These are phyloP conservation scores for Irena cyanogastra DNA, from an alignment of 2,113 vertebrate species.

Conservation along the genomic window DNA sequence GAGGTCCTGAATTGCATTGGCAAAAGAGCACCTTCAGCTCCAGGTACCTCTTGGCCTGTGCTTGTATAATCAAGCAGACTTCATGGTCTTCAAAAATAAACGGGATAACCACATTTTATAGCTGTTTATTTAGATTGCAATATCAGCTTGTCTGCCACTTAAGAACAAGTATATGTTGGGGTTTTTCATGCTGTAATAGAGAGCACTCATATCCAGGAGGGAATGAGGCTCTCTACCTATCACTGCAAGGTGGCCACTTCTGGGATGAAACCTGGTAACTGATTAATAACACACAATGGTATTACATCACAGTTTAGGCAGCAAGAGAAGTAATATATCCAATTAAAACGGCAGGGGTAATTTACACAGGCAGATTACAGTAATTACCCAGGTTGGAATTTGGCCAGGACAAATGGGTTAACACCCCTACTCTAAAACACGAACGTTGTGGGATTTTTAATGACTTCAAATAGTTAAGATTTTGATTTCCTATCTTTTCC, in stretches of 20 bases:
- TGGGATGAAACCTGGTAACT: slow-evolving; percentile 46
- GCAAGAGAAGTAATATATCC: slow-evolving; percentile 65
- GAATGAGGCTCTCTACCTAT: not conserved
- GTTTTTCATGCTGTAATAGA: not conserved
- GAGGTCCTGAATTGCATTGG: not conserved
- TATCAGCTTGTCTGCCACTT: not conserved
- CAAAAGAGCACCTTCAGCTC: not conserved
- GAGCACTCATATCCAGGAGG: not conserved
- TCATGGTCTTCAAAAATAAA: not conserved
- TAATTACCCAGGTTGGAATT: slow-evolving; percentile 67
- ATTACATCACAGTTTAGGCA: slow-evolving; percentile 61
- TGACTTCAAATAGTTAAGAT: slow-evolving; percentile 27
- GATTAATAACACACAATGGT: slow-evolving; percentile 63
- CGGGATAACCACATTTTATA: not conserved
- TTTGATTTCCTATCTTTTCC: slow-evolving; percentile 13
- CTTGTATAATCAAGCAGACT: not conserved
- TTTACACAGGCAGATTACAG: slow-evolving; percentile 69
- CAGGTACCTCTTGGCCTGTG: not conserved
- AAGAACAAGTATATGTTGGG: not conserved
- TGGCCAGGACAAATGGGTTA: slow-evolving; percentile 67
- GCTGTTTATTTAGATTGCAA: not conserved
- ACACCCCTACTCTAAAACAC: slow-evolving; percentile 36
- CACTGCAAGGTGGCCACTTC: not conserved
- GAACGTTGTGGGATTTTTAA: slow-evolving; percentile 51
- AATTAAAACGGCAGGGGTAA: slow-evolving; percentile 71